phyloP scores from a whole-genome alignment of 2,113 vertebrate genomes.

The Tachuris rubrigastra region DNA sequence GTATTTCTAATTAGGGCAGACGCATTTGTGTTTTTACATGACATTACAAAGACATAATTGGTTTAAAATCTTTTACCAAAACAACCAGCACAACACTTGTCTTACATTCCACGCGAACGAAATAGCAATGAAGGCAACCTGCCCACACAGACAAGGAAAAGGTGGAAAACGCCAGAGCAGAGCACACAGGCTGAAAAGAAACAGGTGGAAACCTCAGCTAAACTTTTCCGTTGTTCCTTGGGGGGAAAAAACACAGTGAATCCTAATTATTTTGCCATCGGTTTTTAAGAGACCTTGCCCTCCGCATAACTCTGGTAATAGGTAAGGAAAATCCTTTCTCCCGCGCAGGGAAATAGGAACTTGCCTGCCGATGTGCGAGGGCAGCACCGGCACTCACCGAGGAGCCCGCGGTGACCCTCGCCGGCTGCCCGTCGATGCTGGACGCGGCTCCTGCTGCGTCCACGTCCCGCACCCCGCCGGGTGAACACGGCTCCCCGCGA shows the following conservation, averaged over 20 bases:
- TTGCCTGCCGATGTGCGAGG: rapidly evolving
- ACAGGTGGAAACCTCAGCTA: background rate
- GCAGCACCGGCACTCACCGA: background rate
- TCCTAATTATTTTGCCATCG: background rate
- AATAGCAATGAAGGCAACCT: background rate
- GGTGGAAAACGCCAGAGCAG: background rate
- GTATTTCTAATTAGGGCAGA: background rate
- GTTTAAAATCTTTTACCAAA: background rate
- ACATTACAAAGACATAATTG: background rate
- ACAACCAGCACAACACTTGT: background rate
- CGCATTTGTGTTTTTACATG: rapidly evolving
- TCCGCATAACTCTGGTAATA: rapidly evolving
- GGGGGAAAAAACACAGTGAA: rapidly evolving
- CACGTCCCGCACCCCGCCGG: background rate
- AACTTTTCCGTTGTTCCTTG: background rate
- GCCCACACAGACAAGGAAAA: background rate
- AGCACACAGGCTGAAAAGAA: background rate
- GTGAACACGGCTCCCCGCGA: background rate
- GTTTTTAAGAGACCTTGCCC: background rate
- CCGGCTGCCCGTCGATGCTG: background rate
- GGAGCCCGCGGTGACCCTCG: background rate
- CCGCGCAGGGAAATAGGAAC: rapidly evolving
- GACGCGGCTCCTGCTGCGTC: background rate
- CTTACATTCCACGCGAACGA: background rate
- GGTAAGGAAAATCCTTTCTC: background rate